Conservation (phyloP, 2,113 vertebrate genomes). For the Corythornis madagascariensis region DNA sequence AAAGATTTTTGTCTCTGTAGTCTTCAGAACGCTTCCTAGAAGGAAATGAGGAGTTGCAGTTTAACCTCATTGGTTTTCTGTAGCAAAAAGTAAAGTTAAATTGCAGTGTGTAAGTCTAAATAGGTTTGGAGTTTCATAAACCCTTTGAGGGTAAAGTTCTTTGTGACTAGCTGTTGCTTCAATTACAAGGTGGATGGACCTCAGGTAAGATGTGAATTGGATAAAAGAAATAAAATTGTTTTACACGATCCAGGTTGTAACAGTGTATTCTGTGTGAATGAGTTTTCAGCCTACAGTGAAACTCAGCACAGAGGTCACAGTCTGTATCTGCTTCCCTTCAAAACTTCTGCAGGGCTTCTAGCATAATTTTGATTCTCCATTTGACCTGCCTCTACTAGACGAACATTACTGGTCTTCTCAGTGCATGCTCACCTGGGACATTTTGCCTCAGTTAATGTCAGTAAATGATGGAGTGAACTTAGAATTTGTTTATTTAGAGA, state of each 20-base stretch:
- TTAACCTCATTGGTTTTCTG: background rate
- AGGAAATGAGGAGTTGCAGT: background rate
- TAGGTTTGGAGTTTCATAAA: background rate
- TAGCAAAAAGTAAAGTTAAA: background rate
- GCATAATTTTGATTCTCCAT: background rate
- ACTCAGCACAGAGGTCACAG: background rate
- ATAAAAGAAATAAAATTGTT: conserved; percentile 10
- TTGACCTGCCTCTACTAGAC: background rate
- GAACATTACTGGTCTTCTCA: background rate
- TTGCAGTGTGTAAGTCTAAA: background rate
- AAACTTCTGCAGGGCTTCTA: background rate
- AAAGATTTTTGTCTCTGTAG: background rate
- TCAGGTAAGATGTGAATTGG: background rate
- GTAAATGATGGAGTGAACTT: background rate
- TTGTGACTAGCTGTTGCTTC: background rate
- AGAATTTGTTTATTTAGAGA: background rate
- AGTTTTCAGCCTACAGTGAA: background rate
- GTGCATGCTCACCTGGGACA: background rate
- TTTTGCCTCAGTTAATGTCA: background rate
- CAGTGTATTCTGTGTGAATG: background rate
- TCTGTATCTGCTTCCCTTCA: background rate
- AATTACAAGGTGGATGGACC: background rate
- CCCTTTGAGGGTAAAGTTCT: background rate
- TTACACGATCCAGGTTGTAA: background rate
- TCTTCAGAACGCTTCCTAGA: background rate